phyloP scores from a whole-genome alignment of 2,888 invertebrate genomes.

The Phyllotreta striolata region DNA sequence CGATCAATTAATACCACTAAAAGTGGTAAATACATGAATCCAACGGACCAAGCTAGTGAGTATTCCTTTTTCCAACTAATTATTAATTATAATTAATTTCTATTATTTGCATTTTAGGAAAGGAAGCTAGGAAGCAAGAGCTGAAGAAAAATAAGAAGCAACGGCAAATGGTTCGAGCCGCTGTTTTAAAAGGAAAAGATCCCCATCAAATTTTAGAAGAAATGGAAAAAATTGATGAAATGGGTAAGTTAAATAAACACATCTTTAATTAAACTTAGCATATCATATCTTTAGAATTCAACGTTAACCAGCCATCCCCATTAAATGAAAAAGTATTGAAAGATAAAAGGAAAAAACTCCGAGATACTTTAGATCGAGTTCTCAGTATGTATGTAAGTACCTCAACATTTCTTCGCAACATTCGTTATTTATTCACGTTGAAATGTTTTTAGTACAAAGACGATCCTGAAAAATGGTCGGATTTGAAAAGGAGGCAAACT shows the following conservation, averaged over 20 bases:
- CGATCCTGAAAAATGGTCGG: conserved; percentile 92
- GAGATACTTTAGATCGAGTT: conserved; percentile 94
- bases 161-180: conserved; percentile 93
- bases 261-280: neutral
- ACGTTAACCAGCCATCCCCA: conserved; percentile 92
- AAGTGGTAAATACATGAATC: conserved; percentile 99
- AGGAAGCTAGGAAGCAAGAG: conserved; percentile 97
- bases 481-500: conserved; percentile 87
- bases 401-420: neutral
- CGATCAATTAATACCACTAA: conserved; percentile 98
- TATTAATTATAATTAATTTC: neutral
- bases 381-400: conserved; percentile 93
- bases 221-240: conserved; percentile 97
- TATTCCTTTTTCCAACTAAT: conserved; percentile 7
- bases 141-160: conserved; percentile 98
- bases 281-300: conserved; percentile 76
- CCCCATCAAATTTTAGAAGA: conserved; percentile 94
- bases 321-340: conserved; percentile 96
- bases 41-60: conserved; percentile 98
- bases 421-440: neutral
- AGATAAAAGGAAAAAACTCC: conserved; percentile 94
- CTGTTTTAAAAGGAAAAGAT: conserved; percentile 97
- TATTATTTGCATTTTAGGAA: conserved; percentile 69
- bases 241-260: conserved; percentile 72
- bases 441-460: conserved; percentile 80